Evolutionary conservation across 2,888 invertebrate genomes (phyloP), one percentile per base, ranked within the genome.

Genomic region (Tenthredo livida): DNA sequence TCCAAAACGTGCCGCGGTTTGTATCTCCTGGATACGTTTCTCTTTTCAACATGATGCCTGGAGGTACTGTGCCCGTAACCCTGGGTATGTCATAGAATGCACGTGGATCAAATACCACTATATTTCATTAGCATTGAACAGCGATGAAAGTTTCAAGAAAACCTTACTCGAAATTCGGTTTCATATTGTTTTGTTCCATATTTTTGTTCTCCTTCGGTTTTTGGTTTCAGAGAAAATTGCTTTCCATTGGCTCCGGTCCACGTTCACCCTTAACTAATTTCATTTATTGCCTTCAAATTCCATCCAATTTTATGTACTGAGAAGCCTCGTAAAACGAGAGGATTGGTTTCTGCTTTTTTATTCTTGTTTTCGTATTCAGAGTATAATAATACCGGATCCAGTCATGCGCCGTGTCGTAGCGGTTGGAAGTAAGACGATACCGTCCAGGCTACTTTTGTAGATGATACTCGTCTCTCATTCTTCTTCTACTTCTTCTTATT

Each of bases 1-100:
- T 70, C 6, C 29, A n/a, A 61, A 83, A 83, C 83, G 83, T 83
- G 83, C 83, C 83, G 83, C 70, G 67, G 47, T 83, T 65, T 70
- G 67, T 33, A 67, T 83, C 83, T 43, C 83, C 47, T 6, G 83
- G 67, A 83, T 83, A 33, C 67, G 6, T 61, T 40, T 65, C 43
- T 83, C 29, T 67, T 67, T 67, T 33, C 12, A 17, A 67, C 40
- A 54, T 17, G 29, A 17, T 43, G 10, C 61, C 21, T 58, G 25
- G 1, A 21, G 21, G 25, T 61, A 61, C 61, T 61, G 10, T 61
- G 25, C 25, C 25, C 21, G 25, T 61, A 61, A 61, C 61, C 61
- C 25, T 25, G 25, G 61, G 25, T 21, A 25, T 61, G 61, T 61
- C 54, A 54, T n/a, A 61, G 25, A 21, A 61, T 25, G 25, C 61